Evolutionary conservation across 2,113 vertebrate genomes (phyloP).

Genomic region (Laterallus jamaicensis): DNA sequence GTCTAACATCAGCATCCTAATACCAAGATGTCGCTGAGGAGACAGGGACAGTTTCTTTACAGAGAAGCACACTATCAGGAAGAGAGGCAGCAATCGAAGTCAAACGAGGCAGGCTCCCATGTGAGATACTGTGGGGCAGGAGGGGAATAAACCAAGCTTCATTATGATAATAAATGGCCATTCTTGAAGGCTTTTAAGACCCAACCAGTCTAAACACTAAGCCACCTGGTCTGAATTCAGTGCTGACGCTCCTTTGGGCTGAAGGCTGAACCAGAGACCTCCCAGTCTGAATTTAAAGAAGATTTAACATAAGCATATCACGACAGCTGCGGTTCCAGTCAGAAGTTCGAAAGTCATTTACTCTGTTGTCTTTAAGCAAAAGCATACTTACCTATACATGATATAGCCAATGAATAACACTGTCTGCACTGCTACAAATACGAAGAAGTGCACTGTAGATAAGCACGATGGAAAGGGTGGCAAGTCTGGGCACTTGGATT

Average conservation of each 20-base stretch:
- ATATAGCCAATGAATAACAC: constrained; percentile 91
- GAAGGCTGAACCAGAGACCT: background rate
- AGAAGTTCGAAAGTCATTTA: background rate
- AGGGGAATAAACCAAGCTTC: background rate
- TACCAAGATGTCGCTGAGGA: background rate
- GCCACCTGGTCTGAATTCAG: background rate
- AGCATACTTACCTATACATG: constrained; percentile 89
- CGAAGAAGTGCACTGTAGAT: constrained; percentile 86
- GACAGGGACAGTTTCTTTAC: background rate
- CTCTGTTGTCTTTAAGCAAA: background rate
- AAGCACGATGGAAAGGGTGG: constrained; percentile 88
- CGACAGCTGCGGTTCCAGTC: background rate
- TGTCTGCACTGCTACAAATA: constrained; percentile 88
- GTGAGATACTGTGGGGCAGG: fast-evolving
- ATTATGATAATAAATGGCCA: background rate
- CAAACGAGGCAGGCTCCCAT: background rate
- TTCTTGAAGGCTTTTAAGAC: background rate
- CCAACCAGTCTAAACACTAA: background rate
- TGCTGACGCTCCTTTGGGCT: background rate
- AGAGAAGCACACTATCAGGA: background rate
- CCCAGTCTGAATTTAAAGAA: background rate
- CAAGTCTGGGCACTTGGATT: constrained; percentile 86
- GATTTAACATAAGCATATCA: background rate
- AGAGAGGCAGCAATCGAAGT: background rate
- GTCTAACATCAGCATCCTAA: background rate